These are phyloP conservation scores for Phyllotis vaccarum DNA, from an alignment of 2,797 vertebrate genomes.

Conservation along the genomic window DNA sequence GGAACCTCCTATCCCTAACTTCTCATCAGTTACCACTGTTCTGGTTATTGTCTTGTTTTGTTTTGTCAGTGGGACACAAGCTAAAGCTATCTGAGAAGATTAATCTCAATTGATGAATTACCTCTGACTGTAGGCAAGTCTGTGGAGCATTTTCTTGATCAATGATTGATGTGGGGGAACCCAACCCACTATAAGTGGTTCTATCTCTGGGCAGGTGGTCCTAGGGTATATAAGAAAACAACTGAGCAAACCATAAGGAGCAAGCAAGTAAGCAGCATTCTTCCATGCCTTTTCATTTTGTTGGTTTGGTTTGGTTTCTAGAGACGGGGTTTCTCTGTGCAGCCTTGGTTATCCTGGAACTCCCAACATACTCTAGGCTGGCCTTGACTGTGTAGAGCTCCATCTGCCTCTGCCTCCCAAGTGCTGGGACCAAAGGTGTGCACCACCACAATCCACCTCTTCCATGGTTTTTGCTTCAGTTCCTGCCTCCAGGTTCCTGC, in stretches of 20 bases:
- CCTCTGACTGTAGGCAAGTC: not conserved
- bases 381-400: not conserved
- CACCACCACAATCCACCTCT: not conserved
- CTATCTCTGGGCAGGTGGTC: not conserved
- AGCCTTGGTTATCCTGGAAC: not conserved
- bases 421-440: not conserved
- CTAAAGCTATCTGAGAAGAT: not conserved
- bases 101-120: not conserved
- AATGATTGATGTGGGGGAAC: not conserved
- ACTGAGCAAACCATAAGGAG: not conserved
- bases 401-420: not conserved
- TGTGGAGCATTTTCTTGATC: not conserved
- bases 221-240: too few relatives aligned
- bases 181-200: not conserved
- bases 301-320: not conserved
- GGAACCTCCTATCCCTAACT: not conserved
- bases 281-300: not conserved
- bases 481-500: not conserved
- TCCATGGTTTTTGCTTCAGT: not conserved
- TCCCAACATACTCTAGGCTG: not conserved
- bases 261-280: not conserved
- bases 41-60: not conserved
- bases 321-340: not conserved
- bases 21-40: not conserved
- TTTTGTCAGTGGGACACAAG: not conserved